A percentile compares a stretch with the other conserved stretches of the same genome.
Evolutionary conservation across 1,140 invertebrate species (phyloP).

Genomic region (Hirudo medicinalis): DNA sequence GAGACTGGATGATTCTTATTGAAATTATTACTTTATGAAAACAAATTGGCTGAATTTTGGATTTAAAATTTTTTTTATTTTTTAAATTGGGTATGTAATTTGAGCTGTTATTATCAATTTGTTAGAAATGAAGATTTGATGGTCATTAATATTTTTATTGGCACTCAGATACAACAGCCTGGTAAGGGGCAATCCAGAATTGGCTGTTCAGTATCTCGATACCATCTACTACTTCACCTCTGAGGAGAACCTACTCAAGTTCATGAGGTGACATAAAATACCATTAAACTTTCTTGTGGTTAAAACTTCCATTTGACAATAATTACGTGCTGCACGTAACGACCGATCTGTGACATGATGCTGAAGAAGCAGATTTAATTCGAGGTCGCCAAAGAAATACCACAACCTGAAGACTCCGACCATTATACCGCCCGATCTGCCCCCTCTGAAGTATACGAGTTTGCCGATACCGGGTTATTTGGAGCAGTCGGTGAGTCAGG

Average conservation of each 20-base stretch:
- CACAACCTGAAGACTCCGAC: constrained; percentile 36
- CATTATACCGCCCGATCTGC: constrained; percentile 39
- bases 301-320: too few species aligned
- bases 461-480: constrained; percentile 42
- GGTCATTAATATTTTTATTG: too few species aligned
- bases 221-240: constrained; percentile 35
- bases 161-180: constrained; percentile 34
- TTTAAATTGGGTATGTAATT: not conserved
- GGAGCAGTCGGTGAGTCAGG: constrained; percentile 38
- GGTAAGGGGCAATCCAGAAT: constrained; percentile 34
- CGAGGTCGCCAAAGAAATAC: constrained; percentile 38
- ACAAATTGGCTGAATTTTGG: not conserved
- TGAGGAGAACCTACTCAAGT: constrained; percentile 38
- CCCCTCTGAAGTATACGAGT: constrained; percentile 29
- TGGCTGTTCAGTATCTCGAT: constrained; percentile 35
- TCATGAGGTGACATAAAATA: constrained; percentile 35
- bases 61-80: constrained; percentile 2
- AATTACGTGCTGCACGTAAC: not conserved
- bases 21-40: not conserved
- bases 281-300: too few species aligned
- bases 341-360: too few species aligned
- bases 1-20: constrained; percentile 5
- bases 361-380: constrained; percentile 6
- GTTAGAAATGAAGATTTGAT: not conserved
- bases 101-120: not conserved